Evolutionary conservation across 2,888 invertebrate genomes (phyloP), one percentile per base, ranked within the genome.

Genomic region (Metopia argyrocephala): DNA sequence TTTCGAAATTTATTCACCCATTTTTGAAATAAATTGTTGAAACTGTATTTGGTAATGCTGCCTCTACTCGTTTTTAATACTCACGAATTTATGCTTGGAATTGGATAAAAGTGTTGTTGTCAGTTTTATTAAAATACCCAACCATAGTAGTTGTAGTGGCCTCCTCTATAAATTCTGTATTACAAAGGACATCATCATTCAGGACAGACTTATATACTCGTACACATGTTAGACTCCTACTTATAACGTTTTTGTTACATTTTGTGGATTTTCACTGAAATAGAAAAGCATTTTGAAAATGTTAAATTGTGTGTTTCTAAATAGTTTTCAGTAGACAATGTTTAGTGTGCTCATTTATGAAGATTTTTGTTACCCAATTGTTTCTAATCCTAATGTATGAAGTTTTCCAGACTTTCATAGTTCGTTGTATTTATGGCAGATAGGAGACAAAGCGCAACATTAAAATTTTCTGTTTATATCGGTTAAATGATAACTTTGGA

Each of bases 1-100:
- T 61, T 71, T 71, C 68, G 62, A 66, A 76, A 79, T 79, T 79
- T 79, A 79, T 79, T 54, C 71, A 79, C 62, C 65, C 76, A 59
- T 48, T n/a, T n/a, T n/a, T n/a, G n/a, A n/a, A 25, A 23, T 4
- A 28, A 12, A 6, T 38, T 38, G 38, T 38, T 38, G 38, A 15
- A 21, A 38, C 23, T 15, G 18, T 27, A 25, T 57, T 23, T 59
- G 38, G 18, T 31, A 38, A 38, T 20, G 61, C 59, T 52, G 52
- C 45, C 52, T 46, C 23, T 48, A n/a, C n/a, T n/a, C n/a, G n/a
- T n/a, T n/a, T n/a, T n/a, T n/a, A 50, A 45, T 45, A 54, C 54
- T 54, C 62, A 15, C 3, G 38, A 38, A 38, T 38, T 12, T 2
- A 61, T 66, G 59, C 64, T 62, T 66, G 52, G 54, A 68, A 56